Evolutionary conservation across 2,797 vertebrate species (phyloP).

Genomic region (Enteromius argenteus): DNA sequence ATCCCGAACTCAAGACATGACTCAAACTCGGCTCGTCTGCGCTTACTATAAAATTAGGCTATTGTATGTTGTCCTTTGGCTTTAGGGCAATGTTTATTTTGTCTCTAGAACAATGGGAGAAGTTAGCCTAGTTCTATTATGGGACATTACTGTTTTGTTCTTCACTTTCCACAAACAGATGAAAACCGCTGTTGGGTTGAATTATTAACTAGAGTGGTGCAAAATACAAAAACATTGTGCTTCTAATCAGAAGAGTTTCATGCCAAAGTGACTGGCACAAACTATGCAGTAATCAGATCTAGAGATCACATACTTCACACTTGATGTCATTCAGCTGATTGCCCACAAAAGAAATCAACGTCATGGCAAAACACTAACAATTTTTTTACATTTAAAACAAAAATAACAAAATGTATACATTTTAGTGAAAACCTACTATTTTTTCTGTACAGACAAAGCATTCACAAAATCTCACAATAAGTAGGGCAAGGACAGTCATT

Average conservation of each 20-base stretch:
- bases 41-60: neutral
- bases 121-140: neutral
- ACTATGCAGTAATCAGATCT: neutral
- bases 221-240: neutral
- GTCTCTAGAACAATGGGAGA: slow-evolving; percentile 7
- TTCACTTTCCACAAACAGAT: slow-evolving; percentile 1
- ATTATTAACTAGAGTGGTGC: slow-evolving; percentile 12
- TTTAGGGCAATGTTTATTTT: slow-evolving; percentile 9
- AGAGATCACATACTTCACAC: neutral
- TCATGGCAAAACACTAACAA: neutral
- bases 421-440: neutral
- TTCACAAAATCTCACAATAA: neutral
- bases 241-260: slow-evolving; percentile 1
- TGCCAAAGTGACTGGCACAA: neutral
- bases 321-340: neutral
- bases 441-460: neutral
- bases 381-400: neutral
- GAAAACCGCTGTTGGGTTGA: neutral
- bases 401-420: neutral
- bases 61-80: neutral
- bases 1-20: neutral
- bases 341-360: neutral
- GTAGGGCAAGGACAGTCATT: neutral
- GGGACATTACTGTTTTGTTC: neutral
- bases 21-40: neutral